Evolutionary conservation across 2,113 vertebrate genomes (phyloP).

Genomic region (Tragelaphus scriptus): DNA sequence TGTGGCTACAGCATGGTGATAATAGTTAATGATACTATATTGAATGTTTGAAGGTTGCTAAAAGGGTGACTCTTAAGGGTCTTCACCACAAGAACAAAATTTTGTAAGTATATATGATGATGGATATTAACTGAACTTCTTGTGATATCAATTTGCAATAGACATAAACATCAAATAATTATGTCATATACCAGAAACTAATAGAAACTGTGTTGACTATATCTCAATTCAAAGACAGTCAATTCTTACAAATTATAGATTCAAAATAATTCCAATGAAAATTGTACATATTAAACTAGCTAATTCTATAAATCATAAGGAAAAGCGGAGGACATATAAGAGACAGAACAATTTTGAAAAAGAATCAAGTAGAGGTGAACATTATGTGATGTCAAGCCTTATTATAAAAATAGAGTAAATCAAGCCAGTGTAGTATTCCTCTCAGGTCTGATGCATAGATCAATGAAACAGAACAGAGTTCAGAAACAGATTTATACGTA

Average conservation of each 20-base stretch:
- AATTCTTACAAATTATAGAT: neutral
- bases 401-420: neutral
- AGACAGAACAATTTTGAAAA: neutral
- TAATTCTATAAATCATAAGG: conserved; percentile 9
- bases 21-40: neutral
- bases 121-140: neutral
- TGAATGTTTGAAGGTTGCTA: neutral
- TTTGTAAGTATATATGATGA: neutral
- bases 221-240: neutral
- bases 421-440: neutral
- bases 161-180: neutral
- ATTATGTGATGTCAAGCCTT: neutral
- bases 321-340: neutral
- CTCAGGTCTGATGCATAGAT: neutral
- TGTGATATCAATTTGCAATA: neutral
- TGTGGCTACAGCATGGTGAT: neutral
- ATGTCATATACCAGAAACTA: neutral
- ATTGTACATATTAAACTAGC: neutral
- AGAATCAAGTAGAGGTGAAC: neutral
- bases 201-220: neutral
- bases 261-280: neutral
- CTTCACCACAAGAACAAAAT: neutral
- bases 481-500: neutral
- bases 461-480: neutral
- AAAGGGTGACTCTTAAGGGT: neutral